phyloP scores from a whole-genome alignment of 2,888 invertebrate genomes.

The Leptinotarsa rubiginosa region DNA sequence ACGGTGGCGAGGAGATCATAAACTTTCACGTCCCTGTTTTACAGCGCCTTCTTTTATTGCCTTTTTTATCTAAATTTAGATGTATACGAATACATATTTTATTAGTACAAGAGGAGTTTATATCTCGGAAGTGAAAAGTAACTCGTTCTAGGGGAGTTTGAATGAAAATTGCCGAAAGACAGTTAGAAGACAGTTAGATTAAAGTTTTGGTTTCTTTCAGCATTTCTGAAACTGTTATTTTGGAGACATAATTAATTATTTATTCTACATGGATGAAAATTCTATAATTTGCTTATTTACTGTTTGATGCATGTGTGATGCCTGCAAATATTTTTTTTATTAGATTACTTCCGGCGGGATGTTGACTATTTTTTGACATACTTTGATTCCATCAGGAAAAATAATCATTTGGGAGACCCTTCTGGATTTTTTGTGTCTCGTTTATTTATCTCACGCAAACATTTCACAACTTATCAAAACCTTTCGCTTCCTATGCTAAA shows the following conservation, averaged over 20 bases:
- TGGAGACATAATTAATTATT: too few relatives aligned
- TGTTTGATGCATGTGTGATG: too few relatives aligned
- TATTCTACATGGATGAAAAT: too few relatives aligned
- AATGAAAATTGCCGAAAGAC: neutral
- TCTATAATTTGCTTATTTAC: too few relatives aligned
- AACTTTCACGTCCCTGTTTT: conserved; percentile 53
- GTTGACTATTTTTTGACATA: too few relatives aligned
- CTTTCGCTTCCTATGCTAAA: neutral
- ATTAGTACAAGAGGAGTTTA: neutral
- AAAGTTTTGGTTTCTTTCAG: too few relatives aligned
- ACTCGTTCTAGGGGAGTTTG: conserved; percentile 1
- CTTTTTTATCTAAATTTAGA: conserved; percentile 52
- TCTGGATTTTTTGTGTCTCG: neutral
- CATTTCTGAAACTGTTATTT: too few relatives aligned
- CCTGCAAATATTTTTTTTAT: too few relatives aligned
- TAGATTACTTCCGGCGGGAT: too few relatives aligned
- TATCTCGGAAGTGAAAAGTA: neutral
- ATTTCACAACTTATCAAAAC: neutral
- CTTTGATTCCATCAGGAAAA: too few relatives aligned
- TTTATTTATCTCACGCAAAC: neutral
- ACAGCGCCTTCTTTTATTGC: conserved; percentile 54
- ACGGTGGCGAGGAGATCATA: conserved; percentile 53
- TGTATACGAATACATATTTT: conserved; percentile 35
- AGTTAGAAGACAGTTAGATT: neutral
- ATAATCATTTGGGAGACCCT: too few relatives aligned